Base-by-base conservation (phyloP, 2,113 vertebrate genomes). In the Symphodus melops region DNA sequence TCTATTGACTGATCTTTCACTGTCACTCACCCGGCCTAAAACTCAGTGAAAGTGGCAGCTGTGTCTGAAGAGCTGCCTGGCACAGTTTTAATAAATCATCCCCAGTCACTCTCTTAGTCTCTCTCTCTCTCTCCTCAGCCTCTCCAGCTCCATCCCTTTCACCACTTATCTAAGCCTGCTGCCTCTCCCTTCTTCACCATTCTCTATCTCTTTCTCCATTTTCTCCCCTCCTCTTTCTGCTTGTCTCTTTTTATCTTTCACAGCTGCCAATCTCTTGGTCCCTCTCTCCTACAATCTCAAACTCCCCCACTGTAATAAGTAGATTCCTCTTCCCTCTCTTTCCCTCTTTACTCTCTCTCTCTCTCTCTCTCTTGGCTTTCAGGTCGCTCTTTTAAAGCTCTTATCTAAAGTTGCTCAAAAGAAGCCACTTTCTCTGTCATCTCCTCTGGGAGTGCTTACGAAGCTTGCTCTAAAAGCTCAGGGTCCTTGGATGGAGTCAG, bases 41-140 rank as follows among this genome's bases (percentile, higher is more conserved):
- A 70, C 67, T 72, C 68, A 7, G 55, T 81, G 79, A 87, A 88
- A 89, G 81, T 82, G 83, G 81, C 81, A 83, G 76, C 83, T 89
- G 83, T 75, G 81, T 81, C 69, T 64, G 52, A 84, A 72, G 76
- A 60, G 58, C 67, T 13, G 42, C 76, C 73, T 75, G 21, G 11
- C 39, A 79, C 71, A 48, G 56, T 87, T 86, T 80, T 83, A 81
- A 87, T 88, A 88, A 86, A 90, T 88, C 81, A 70, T 68, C 68
- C 56, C 62, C 69, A 37, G 63, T 69, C 68, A 49, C 39, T 81
- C 62, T 60, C 37, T 82, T 55, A 61, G 68, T 55, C 48, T 61
- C 57, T 28, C 36, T 55, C 48, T 61, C 57, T 28, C 36, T 7
- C 39, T 56, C 61, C 64, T 41, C 25, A 44, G 33, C 62, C 64